Percentiles rank a stretch among this genome's conserved stretches.
Evolutionary conservation across 2,113 vertebrate species (phyloP).

Genomic region (Lanius ludovicianus): DNA sequence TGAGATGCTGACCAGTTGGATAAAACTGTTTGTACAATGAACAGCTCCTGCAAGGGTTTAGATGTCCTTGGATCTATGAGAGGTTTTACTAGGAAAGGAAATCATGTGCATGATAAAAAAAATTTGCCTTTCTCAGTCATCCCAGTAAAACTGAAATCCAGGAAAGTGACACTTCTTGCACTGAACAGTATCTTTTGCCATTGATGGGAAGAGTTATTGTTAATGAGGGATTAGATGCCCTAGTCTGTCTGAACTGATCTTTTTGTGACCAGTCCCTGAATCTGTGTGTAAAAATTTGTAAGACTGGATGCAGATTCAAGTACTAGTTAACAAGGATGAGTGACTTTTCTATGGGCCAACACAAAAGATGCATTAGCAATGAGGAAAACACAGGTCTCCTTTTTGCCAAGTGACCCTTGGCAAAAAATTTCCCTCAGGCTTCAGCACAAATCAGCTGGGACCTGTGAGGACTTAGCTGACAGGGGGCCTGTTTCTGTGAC

Average conservation of each 20-base stretch:
- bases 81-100: background rate
- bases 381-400: background rate
- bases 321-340: background rate
- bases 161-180: background rate
- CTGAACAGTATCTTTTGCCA: background rate
- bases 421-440: background rate
- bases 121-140: background rate
- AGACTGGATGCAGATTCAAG: background rate
- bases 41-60: background rate
- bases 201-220: background rate
- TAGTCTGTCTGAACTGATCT: background rate
- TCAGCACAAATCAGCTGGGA: background rate
- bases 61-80: background rate
- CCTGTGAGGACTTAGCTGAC: background rate
- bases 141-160: background rate
- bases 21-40: conserved; percentile 25
- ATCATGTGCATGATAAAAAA: background rate
- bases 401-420: background rate
- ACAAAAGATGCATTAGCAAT: background rate
- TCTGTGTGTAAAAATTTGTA: background rate
- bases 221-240: background rate
- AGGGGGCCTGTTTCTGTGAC: background rate
- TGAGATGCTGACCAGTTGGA: background rate
- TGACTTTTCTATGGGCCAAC: background rate
- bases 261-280: background rate